Base-by-base conservation (phyloP, 2,797 vertebrate species). In the Pipistrellus pygmaeus region DNA sequence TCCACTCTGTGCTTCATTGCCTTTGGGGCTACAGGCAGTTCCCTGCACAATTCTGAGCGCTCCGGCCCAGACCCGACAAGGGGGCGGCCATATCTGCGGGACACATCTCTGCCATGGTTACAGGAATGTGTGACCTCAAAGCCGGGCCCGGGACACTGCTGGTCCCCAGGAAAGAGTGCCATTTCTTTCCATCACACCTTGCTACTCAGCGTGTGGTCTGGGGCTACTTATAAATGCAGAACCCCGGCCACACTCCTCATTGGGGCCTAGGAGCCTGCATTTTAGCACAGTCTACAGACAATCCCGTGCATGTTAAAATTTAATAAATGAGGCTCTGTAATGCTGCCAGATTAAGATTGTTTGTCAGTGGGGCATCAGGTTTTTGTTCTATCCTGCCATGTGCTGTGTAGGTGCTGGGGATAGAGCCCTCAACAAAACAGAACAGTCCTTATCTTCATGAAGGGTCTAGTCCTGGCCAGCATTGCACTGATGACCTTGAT, bases 1-100 rank as follows among this genome's bases (percentile, higher is more conserved):
- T 41, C 80, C 62, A 62, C 82, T 46, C 41, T 85, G 68, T 71
- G 32, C n/a, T 88, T 92, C 69, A 80, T 92, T 69, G 77, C 77
- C 53, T 64, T 35, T 75, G 68, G 32, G 64, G 86, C 13, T 77
- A 4, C 14, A 71, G 60, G 23, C 64, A 94, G 73, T 41, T 77
- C 44, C 51, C 71, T 46, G 72, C 80, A 21, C 21, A 41, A 78
- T 51, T 93, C 72, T 53, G 53, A 80, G 46, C 2, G 46, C 32
- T 68, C 35, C 18, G 27, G 73, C 85, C 64, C 80, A 92, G 68
- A 62, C 23, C 13, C 68, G 23, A 72, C 64, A 48, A 38, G 20
- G 14, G 38, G 38, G 32, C 32, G 10, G 32, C 23, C 44, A 2
- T 8, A 38, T 41, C 73, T 75, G 23, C 4, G 5, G 27, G 64